These are phyloP conservation scores for Nemotelus nigrinus DNA, from an alignment of 2,888 invertebrate species.

Conservation along the genomic window DNA sequence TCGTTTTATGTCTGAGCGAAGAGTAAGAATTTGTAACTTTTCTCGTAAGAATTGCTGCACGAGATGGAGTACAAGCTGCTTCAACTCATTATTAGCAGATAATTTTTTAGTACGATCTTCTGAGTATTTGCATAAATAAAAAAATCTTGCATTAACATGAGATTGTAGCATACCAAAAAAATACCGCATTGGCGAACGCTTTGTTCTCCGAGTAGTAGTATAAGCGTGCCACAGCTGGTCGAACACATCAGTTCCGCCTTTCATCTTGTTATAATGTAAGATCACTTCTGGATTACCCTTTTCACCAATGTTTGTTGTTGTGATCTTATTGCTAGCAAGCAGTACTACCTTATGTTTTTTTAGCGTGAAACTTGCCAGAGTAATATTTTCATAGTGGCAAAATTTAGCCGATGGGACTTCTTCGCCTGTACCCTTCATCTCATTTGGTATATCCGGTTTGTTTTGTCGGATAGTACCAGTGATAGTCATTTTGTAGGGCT, in stretches of 20 bases:
- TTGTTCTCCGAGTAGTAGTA: background rate
- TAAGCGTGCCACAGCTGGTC: conserved; percentile 50
- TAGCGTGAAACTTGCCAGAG: too few relatives aligned
- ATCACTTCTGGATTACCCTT: conserved; percentile 51
- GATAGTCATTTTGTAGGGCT: too few relatives aligned
- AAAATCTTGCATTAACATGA: background rate
- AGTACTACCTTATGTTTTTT: too few relatives aligned
- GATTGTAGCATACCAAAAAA: background rate
- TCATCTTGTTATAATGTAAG: conserved; percentile 52
- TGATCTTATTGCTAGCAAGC: background rate
- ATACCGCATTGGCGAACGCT: background rate
- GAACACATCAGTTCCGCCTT: conserved; percentile 54
- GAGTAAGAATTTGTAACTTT: background rate
- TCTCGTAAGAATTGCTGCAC: background rate
- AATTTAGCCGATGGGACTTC: too few relatives aligned
- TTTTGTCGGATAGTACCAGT: too few relatives aligned
- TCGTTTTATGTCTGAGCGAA: background rate
- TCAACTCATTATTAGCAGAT: background rate
- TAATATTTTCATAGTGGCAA: too few relatives aligned
- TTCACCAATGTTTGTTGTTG: conserved; percentile 11
- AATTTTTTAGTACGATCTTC: background rate
- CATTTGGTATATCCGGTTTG: too few relatives aligned
- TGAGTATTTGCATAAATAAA: background rate
- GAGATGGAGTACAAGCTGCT: background rate
- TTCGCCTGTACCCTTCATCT: too few relatives aligned